Evolutionary conservation across 2,797 vertebrate genomes (phyloP).

Genomic region (Sibirionetta formosa): DNA sequence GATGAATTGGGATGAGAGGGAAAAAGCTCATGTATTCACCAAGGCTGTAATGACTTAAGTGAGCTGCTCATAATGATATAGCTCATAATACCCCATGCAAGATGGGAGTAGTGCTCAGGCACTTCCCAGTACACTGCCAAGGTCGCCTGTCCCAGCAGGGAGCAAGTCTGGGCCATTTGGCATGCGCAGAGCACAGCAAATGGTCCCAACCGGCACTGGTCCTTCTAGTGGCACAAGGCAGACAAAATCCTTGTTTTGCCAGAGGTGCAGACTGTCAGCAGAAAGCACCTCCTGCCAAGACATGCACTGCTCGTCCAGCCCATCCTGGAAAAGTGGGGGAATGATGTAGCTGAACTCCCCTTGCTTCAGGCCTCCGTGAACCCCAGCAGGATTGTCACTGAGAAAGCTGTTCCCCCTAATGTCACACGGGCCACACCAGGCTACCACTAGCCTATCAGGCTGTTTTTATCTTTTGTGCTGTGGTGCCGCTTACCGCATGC

Average conservation of each 20-base stretch:
- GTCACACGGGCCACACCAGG: neutral
- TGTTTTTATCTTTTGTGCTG: neutral
- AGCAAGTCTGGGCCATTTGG: neutral
- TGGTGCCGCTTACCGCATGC: neutral
- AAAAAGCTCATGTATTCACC: constrained; percentile 73
- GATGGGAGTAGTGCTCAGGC: constrained; percentile 21
- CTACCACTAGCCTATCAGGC: neutral
- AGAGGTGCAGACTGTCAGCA: neutral
- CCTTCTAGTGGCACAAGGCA: neutral
- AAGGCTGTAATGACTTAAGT: constrained; percentile 63
- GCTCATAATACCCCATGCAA: neutral
- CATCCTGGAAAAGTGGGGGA: neutral
- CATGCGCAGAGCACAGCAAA: neutral
- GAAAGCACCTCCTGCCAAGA: neutral
- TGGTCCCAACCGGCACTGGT: neutral
- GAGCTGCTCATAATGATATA: constrained; percentile 46
- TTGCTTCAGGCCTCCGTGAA: neutral
- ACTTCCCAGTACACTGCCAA: constrained; percentile 64
- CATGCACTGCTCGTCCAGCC: no score
- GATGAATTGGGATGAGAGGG: constrained; percentile 79
- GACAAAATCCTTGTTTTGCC: neutral
- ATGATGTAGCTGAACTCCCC: neutral
- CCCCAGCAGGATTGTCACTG: neutral
- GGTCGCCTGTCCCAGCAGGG: neutral
- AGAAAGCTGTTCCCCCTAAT: neutral